Evolutionary conservation across 2,797 vertebrate genomes (phyloP), one percentile per base, ranked within the genome.

Genomic region (Meriones psammophilus): DNA sequence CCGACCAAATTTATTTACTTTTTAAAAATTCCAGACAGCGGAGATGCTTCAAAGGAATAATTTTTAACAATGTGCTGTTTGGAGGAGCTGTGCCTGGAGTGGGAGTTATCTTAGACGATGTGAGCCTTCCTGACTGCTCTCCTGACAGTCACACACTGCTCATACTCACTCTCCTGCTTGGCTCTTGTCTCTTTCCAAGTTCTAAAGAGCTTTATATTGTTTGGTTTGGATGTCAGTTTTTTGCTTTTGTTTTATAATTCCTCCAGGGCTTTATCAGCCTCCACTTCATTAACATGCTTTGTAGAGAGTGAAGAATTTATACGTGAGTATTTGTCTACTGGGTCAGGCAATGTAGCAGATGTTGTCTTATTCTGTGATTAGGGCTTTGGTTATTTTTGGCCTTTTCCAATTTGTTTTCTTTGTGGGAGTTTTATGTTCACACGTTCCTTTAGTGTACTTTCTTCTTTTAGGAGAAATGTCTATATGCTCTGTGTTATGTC

Each of bases 11-110:
- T n/a, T 77, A 85, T 39, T 94, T 90, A 66, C 50, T 33, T 36
- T 80, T 89, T 24, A 76, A 92, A 14, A 94, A 36, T 28, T 74
- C 42, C 30, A 90, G 56, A 84, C 91, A 22, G 92, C 56, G 14
- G 26, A 17, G 78, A 46, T 88, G 15, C 30, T 94, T 96, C 36
- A 88, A 85, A 96, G 56, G 7, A 96, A 62, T 71, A 56, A 86
- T 68, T 74, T 50, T 84, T 71, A 30, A 54, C 77, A 91, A 74
- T 4, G 20, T 93, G 3, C 22, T 86, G 0, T 71, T 89, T 74
- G 8, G 18, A 54, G 30, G 10, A 94, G 33, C 18, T 39, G 30
- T 33, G 20, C 39, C 79, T 56, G 28, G 0, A 0, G 3, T 36
- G 36, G 8, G 33, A 78, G 33, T 20, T 69, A 30, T 60, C 60